Evolutionary conservation across 2,113 vertebrate species (phyloP).

Genomic region (Recurvirostra avosetta): DNA sequence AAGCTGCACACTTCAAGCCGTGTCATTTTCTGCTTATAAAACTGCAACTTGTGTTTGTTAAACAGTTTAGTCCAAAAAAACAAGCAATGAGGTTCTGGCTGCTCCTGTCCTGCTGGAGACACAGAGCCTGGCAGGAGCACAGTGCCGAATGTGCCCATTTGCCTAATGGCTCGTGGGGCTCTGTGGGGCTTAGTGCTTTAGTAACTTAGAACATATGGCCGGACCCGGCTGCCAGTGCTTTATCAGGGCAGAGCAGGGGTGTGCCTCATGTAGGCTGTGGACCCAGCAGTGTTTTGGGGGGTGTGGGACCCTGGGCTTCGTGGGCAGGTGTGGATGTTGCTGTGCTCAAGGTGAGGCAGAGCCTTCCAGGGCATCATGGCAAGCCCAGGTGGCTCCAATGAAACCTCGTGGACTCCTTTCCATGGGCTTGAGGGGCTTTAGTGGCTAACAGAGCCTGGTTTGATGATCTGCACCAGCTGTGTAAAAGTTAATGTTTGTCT

Average conservation of each 20-base stretch:
- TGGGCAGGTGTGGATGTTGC: not conserved
- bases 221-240: not conserved
- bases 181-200: not conserved
- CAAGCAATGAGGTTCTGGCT: not conserved
- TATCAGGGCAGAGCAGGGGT: not conserved
- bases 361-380: not conserved
- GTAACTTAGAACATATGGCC: not conserved
- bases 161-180: not conserved
- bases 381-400: not conserved
- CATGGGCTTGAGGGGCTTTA: not conserved
- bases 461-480: not conserved
- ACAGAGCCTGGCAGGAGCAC: not conserved
- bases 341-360: not conserved
- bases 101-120: not conserved
- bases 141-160: fast-evolving
- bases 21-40: not conserved
- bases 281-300: not conserved
- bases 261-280: fast-evolving
- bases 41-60: not conserved
- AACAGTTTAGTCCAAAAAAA: not conserved
- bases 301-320: not conserved
- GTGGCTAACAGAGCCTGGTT: not conserved
- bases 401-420: not conserved
- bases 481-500: not conserved
- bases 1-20: not conserved